These are phyloP conservation scores for Harpegnathos saltator DNA, from an alignment of 1,140 invertebrate species.

Conservation along the genomic window DNA sequence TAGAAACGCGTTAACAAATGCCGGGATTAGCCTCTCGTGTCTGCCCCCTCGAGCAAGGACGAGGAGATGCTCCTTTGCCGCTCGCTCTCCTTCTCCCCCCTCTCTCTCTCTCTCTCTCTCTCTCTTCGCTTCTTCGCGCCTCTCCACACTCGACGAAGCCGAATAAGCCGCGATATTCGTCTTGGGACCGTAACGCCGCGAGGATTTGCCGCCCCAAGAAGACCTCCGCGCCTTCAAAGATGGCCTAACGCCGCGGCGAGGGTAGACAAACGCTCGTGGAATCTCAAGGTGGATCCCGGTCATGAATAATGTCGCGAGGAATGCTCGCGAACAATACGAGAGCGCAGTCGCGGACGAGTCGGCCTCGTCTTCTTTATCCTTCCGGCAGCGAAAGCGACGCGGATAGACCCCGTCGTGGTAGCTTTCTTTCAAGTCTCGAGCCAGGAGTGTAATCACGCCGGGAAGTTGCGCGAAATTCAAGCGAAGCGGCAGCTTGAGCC, in stretches of 20 bases:
- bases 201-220: slow-evolving; percentile 61
- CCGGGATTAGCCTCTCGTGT: slow-evolving; percentile 67
- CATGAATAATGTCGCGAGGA: slow-evolving; percentile 38
- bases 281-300: slow-evolving; percentile 32
- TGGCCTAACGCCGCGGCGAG: slow-evolving; percentile 26
- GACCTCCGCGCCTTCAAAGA: slow-evolving; percentile 42
- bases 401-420: too few relatives aligned
- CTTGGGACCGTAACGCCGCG: slow-evolving; percentile 63
- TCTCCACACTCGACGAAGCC: slow-evolving; percentile 28
- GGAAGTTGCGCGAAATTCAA: too few relatives aligned
- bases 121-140: slow-evolving; percentile 21
- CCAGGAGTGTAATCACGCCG: too few relatives aligned
- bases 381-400: too few relatives aligned
- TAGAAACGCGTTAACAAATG: slow-evolving; percentile 79
- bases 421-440: too few relatives aligned
- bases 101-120: slow-evolving; percentile 13
- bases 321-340: neutral
- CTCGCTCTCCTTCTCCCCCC: too few relatives aligned
- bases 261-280: slow-evolving; percentile 20
- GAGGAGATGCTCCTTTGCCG: slow-evolving; percentile 43
- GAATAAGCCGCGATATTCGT: slow-evolving; percentile 74
- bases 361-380: too few relatives aligned
- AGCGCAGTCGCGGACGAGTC: too few relatives aligned
- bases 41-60: slow-evolving; percentile 43
- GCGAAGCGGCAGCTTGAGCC: too few relatives aligned